Base-by-base conservation (phyloP, 2,797 vertebrate species). In the Acanthis flammea region DNA sequence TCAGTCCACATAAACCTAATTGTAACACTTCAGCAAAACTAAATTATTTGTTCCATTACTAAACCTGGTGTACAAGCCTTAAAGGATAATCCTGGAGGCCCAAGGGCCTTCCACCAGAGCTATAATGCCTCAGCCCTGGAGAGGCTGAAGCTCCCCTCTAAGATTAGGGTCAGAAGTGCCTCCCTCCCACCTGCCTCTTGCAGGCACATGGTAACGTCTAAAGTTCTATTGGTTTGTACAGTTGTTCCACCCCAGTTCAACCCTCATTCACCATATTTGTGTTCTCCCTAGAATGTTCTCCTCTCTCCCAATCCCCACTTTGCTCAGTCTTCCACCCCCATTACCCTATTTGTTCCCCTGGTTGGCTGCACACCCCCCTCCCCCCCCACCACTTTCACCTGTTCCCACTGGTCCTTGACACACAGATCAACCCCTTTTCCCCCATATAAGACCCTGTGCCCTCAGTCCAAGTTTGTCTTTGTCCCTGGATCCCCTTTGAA, bases 41-140 rank as follows among this genome's bases (percentile, higher is more conserved):
- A 68, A 93, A 90, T 92, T 85, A 85, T 77, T 79, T 87, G 74
- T 35, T 93, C 86, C 28, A 85, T 89, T 89, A 70, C 55, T 60
- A 87, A 90, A 94, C 42, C 14, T 13, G 9, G 67, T 79, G 35
- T 68, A 87, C 7, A 91, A 42, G 53, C 87, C 47, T 86, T 95
- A 87, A 72, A 90, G 74, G 33, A 63, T 71, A 84, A 82, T 71
- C 63, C 6, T 60, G 35, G 35, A 60, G 18, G 25, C 18, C 35
- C 12, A 28, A 60, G 12, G 35, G 25, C 18, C 33, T 14, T 8
- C 35, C 57, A 28, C 17, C 11, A 27, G 24, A 18, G 33, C 33
- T 58, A 2, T 37, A 58, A 28, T 0, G 8, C 25, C 57, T 60
- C 12, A 2, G 25, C 35, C 57, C 25, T 30, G 57, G 18, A 19